Base-by-base conservation (phyloP, 2,113 vertebrate species). In the Heterotis niloticus region DNA sequence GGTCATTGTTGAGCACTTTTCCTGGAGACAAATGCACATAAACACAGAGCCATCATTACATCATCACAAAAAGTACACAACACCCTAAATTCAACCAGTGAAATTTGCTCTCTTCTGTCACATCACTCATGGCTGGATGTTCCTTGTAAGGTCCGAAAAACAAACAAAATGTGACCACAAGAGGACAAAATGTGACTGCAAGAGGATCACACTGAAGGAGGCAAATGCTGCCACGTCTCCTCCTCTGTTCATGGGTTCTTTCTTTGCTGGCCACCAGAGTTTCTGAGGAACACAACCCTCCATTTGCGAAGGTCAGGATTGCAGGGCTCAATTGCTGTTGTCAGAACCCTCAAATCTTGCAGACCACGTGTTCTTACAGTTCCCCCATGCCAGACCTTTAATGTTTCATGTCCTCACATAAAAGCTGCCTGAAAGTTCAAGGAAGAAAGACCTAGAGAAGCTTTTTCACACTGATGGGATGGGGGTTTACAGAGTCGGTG, bases 1-100 rank as follows among this genome's bases (percentile, higher is more conserved):
- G 88, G 88, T 99, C 96, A 78, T 95, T 95, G 88, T 99, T 99
- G 90, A 99, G 92, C 85, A 99, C 96, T 90, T 98, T 99, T 72
- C 98, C 98, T 99, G 88, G 1, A 34, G 12, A 78, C 34, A 83
- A n/a, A 74, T 17, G 64, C 16, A 67, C 51, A 56, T 67, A 28
- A 18, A 66, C 59, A 73, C 23, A 66, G 10, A 51, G 71, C 54
- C 24, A 28, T 74, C 54, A 74, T 14, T 57, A 74, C 54, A 17
- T 26, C 24, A 23, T 24, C 54, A 74, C 9, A 26, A 16, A 57
- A 62, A 17, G 59, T 17, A 13, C 4, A 59, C 56, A 24, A 44
- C 71, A 74, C 5, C 51, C 23, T 26, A 44, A 70, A 28, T 20
- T 70, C 52, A 54, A 13, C 56, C 54, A 9, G 13, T 28, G 12